Base-by-base conservation (phyloP, 2,797 vertebrate species). In the Poliocrania exsul region DNA sequence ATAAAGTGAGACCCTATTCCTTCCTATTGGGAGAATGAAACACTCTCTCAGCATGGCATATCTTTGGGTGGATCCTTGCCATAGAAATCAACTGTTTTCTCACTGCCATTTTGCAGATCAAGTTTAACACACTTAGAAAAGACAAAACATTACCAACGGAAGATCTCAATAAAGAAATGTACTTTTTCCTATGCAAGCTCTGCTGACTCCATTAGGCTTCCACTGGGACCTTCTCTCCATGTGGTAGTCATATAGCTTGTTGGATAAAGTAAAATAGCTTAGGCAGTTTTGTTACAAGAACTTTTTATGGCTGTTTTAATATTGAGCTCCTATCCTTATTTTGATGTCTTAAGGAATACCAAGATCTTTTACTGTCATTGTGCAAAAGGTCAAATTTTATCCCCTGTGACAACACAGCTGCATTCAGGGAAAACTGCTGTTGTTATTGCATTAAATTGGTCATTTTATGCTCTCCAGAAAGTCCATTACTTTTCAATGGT, bases 401-500 rank as follows among this genome's bases (percentile, higher is more conserved):
- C 44, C 50, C 69, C 44, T 51, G 58, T 83, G 73, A 91, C 17
- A 75, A 53, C 51, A 83, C 81, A 91, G 88, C 86, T 93, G 94
- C 6, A 8, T 75, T 92, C 60, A 50, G 42, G 73, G 61, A 78
- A 57, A 94, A 80, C 29, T 50, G 53, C 75, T 80, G 53, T 9
- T 94, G 25, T 86, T 93, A 81, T 11, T 92, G 82, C 51, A 79
- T 83, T 91, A 88, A 91, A 67, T 49, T 26, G 46, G 73, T 75
- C 49, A 35, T 73, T 75, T 86, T 69, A 81, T 67, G 44, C 62
- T 81, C 31, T 91, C 66, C 56, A 81, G 70, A 95, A 95, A 70
- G 75, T 60, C 56, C 42, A 53, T 69, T 44, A 62, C 44, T 90
- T 84, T 87, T 86, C 56, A 91, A 65, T n/a, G 40, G 17, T 91